These are phyloP conservation scores for Rhagium mordax DNA, from an alignment of 2,888 invertebrate genomes.

Conservation along the genomic window DNA sequence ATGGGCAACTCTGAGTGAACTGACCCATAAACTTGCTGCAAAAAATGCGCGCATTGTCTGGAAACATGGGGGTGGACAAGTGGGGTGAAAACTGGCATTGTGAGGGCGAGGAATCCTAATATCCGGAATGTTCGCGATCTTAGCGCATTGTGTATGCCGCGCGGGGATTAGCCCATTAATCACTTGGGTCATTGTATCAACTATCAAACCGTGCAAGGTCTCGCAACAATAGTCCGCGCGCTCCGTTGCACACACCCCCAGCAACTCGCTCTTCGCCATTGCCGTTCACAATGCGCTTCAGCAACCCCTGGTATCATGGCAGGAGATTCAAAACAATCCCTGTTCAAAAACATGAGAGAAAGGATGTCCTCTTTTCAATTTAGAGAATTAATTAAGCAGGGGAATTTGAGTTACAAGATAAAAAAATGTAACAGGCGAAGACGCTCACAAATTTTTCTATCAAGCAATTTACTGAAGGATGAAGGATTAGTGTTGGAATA, in stretches of 20 bases:
- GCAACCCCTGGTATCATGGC: conserved; percentile 41
- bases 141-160: conserved; percentile 71
- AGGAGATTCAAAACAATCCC: conserved; percentile 47
- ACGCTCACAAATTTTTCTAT: not conserved
- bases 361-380: conserved; percentile 28
- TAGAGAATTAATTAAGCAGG: conserved; percentile 26
- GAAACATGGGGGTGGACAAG: conserved; percentile 44
- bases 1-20: conserved; percentile 13
- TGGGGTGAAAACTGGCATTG: conserved; percentile 43
- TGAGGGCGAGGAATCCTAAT: conserved; percentile 69
- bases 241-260: conserved; percentile 66
- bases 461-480: too few relatives aligned
- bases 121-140: conserved; percentile 71
- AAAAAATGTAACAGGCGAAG: not conserved
- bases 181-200: conserved; percentile 72
- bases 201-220: conserved; percentile 71
- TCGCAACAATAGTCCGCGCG: conserved; percentile 69
- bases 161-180: conserved; percentile 72
- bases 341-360: conserved; percentile 44
- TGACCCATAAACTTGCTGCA: conserved; percentile 29
- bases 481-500: not conserved
- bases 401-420: not conserved
- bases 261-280: conserved; percentile 44
- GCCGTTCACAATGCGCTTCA: conserved; percentile 33
- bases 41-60: conserved; percentile 38